Percentiles rank a stretch among this genome's conserved stretches.
phyloP scores from a whole-genome alignment of 2,888 invertebrate species.

The Drosophila seclusa region DNA sequence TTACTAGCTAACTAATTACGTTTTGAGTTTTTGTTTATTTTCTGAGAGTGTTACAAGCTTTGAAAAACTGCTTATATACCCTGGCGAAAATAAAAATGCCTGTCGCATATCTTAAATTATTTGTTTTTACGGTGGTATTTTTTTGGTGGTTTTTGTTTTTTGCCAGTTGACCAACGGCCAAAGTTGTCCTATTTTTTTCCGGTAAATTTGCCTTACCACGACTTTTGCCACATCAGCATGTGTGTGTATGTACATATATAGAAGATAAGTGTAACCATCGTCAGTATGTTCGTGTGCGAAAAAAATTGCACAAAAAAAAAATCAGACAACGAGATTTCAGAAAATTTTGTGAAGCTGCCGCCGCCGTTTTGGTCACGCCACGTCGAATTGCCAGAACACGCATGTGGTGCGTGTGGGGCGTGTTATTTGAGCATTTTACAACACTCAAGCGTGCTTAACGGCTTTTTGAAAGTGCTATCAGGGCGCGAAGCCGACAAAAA shows the following conservation, averaged over 20 bases:
- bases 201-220: constrained; percentile 66
- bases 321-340: constrained; percentile 31
- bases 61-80: constrained; percentile 24
- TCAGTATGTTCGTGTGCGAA: constrained; percentile 23
- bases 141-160: constrained; percentile 28
- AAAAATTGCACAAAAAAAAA: constrained; percentile 38
- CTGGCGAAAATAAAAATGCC: constrained; percentile 45
- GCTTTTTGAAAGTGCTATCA: constrained; percentile 76
- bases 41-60: neutral
- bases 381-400: constrained; percentile 75
- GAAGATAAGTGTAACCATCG: constrained; percentile 53
- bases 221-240: constrained; percentile 70
- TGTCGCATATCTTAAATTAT: constrained; percentile 58
- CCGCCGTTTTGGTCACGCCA: constrained; percentile 66
- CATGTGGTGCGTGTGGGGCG: constrained; percentile 71
- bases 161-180: constrained; percentile 57
- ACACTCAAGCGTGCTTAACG: constrained; percentile 79
- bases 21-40: neutral
- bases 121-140: constrained; percentile 24
- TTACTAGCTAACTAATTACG: neutral
- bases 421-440: constrained; percentile 75
- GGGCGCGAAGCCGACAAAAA: constrained; percentile 21
- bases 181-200: constrained; percentile 60
- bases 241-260: constrained; percentile 20
- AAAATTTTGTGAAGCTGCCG: constrained; percentile 39